Base-by-base conservation (phyloP, 2,888 invertebrate genomes). In the Iphiclides podalirius region DNA sequence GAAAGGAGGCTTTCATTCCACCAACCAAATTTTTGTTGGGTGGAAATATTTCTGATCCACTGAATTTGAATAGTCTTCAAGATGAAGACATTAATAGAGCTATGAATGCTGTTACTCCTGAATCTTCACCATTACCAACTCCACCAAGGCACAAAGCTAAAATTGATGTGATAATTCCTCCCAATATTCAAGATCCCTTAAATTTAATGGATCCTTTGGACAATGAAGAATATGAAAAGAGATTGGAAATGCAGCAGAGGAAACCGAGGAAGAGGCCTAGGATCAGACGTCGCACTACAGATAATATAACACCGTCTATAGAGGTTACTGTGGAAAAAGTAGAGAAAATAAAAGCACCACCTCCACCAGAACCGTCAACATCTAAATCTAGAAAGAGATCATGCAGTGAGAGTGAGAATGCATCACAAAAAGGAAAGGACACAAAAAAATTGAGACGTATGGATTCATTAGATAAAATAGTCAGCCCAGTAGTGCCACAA, bases 1-100 rank as follows among this genome's bases (percentile, higher is more conserved):
- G 94, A 58, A 94, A 94, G 65, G 92, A 94, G 59, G 91, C 91
- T 47, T 92, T 94, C 59, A 95, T 96, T 64, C 94, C 96, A 43
- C 98, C 98, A 0, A 96, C 96, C 0, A 97, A 97, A 78, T 98
- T 98, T 81, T 85, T 97, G 2, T 90, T 98, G 1, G 98, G 98
- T 36, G 98, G 98, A 6, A 98, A 97, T 78, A 98, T 98, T 60
- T 94, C 94, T 60, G 98, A 98, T 89, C 98, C 98, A 0, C 83
- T 98, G 37, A 98, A 98, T 85, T 83, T 98, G 53, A 97, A 96
- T 70, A 97, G 97, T 70, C 90, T 98, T 64, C 96, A 94, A 79
- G 94, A 95, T 73, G 94, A 94, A 72, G 94, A 94, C 62, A 89
- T 93, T 13, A 93, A 93, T 64, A 90, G 94, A 60, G 94, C 94